Evolutionary conservation across 2,888 invertebrate species (phyloP), one percentile per base, ranked within the genome.

Genomic region (Oxytorus armatus): DNA sequence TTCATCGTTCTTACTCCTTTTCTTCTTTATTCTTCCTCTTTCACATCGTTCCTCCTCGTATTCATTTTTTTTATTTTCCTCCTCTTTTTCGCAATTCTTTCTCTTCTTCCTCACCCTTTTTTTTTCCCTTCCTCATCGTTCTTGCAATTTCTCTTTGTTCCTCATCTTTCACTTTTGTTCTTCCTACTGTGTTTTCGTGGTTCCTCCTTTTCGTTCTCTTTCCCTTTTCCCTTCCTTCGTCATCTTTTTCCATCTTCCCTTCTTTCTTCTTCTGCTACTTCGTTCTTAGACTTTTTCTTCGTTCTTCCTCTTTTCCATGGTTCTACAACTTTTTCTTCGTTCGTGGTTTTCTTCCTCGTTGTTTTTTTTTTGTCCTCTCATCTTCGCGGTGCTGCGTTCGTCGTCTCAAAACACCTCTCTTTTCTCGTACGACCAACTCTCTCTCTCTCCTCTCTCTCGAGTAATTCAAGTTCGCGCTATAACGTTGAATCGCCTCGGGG

Each of bases 231-330:
- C 36, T 3, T 23, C 16, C 63, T 36, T 69, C 49, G 16, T 42
- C 53, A 18, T 29, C 25, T 16, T 39, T 21, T 25, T 39, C 23
- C 25, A 8, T 1, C 69, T n/a, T n/a, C n/a, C n/a, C 55, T 72
- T 65, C 25, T 25, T 53, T 25, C 25, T n/a, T 57, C 18, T 3
- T 57, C 18, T 57, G 10, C 36, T 14, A 14, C 55, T 53, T 23
- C 14, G 69, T 75, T 76, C 72, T 69, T 74, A 73, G 59, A 65
- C 61, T 72, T 4, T 10, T 51, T 51, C 49, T 18, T 51, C 49
- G 11, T 23, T 23, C 49, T 51, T 51, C 49, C 47, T 47, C 47
- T 47, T 51, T 23, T 10, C 11, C 3, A 18, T 51, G 5, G 16
- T 39, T 25, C 25, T 25, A 25, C 23, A 11, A 21, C 16, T 11